Evolutionary conservation across 2,113 vertebrate genomes (phyloP), one percentile per base, ranked within the genome.

Genomic region (Nothocercus nigrocapillus): DNA sequence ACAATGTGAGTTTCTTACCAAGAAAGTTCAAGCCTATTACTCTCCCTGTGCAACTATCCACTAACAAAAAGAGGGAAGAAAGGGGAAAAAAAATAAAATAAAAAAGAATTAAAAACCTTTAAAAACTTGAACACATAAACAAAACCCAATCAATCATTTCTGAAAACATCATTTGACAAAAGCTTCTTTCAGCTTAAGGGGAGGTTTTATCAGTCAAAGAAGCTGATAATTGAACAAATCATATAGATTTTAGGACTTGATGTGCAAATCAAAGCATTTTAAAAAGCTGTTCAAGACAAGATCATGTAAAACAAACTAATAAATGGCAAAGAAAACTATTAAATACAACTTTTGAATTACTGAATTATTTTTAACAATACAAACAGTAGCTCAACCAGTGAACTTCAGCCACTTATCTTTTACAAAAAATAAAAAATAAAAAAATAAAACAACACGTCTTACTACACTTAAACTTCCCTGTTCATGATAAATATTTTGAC

Each of bases 201-300:
- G 27, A 74, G 7, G 12, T n/a, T 89, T 89, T 83, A 76, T 54
- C 24, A 51, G 14, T 21, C 21, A 75, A 34, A 34, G 6, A 82
- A 74, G 70, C 38, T 61, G 21, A 5, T 42, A 91, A 24, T 32
- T 89, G 21, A 78, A 70, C 7, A 70, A 69, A 74, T 47, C 18
- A 54, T 13, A 74, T 0, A 54, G 30, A 83, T 4, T 28, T 19
- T 28, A 47, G 7, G 7, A 69, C 58, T 40, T 47, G 0, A 19
- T 2, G 32, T 13, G 19, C 36, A 8, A 90, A 56, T 1, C 0
- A 61, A 66, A 77, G 11, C 4, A 8, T 21, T 61, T 51, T n/a
- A 36, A 62, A 56, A 44, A 66, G 3, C 3, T 27, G 10, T 47
- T 62, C 32, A 68, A 68, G n/a, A 58, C 4, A 0, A 0, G 64